Evolutionary conservation across 2,888 invertebrate genomes (phyloP).

Genomic region (Noctuana brunneofusca): DNA sequence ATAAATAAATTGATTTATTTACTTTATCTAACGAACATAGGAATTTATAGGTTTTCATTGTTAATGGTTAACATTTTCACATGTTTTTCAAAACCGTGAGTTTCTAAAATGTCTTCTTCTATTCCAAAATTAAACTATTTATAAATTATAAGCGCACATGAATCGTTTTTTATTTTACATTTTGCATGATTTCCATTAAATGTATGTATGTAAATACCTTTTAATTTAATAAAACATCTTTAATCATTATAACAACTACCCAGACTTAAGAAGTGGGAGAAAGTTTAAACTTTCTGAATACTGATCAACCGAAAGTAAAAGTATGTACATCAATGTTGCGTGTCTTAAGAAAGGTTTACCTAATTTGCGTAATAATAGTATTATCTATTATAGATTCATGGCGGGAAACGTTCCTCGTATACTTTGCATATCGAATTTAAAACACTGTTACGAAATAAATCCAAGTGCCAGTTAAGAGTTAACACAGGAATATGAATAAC

Average conservation of each 20-base stretch:
- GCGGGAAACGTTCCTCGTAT: constrained; percentile 15
- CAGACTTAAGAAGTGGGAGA: constrained; percentile 45
- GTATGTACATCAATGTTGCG: constrained; percentile 44
- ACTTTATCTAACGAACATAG: no score
- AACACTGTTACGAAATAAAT: constrained; percentile 35
- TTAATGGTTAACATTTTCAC: no score
- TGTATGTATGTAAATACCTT: not conserved
- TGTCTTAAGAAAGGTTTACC: constrained; percentile 47
- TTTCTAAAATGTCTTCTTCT: no score
- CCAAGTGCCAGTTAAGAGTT: constrained; percentile 5
- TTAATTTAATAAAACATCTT: not conserved
- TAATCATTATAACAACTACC: constrained; percentile 9
- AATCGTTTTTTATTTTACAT: no score
- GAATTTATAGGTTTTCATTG: no score
- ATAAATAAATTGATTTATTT: no score
- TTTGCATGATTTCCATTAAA: no score
- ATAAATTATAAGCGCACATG: no score
- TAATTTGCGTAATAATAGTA: constrained; percentile 58
- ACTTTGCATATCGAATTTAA: constrained; percentile 40
- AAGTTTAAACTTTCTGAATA: constrained; percentile 72
- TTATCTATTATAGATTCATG: constrained; percentile 47
- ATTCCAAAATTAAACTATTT: no score
- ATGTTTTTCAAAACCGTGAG: no score
- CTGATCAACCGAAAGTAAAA: constrained; percentile 76
- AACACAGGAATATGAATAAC: constrained; percentile 1